These are phyloP conservation scores for Peromyscus maniculatus DNA, from an alignment of 2,113 vertebrate genomes.

Conservation along the genomic window DNA sequence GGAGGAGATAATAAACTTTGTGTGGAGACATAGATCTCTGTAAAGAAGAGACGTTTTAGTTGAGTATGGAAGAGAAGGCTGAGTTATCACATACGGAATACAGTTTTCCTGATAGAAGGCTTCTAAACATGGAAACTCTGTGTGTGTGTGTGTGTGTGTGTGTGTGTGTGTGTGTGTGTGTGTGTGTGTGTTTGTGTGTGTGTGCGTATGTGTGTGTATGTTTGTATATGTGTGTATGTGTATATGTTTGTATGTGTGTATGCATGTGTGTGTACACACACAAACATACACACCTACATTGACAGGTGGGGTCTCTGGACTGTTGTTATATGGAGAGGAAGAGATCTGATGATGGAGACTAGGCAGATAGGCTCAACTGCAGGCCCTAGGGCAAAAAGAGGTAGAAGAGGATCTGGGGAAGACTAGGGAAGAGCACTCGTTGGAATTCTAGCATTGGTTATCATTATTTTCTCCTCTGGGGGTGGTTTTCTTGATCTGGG, in stretches of 20 bases:
- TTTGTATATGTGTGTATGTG: neutral
- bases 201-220: neutral
- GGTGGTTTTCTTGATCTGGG: neutral
- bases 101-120: neutral
- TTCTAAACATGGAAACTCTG: neutral
- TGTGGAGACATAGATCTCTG: neutral
- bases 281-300: rapidly evolving
- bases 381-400: neutral
- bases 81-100: neutral
- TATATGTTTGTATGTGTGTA: neutral
- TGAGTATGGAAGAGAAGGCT: neutral
- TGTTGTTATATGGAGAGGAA: neutral
- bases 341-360: neutral
- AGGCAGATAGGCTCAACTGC: neutral
- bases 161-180: too few relatives aligned
- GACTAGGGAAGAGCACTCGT: neutral
- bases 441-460: neutral
- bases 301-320: neutral
- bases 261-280: neutral
- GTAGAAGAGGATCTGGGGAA: neutral
- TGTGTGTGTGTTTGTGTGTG: too few relatives aligned
- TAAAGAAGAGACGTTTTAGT: neutral
- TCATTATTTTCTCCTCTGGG: neutral
- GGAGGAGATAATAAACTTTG: neutral
- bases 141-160: neutral